Percentiles rank a stretch among this genome's conserved stretches.
Evolutionary conservation across 64 coral and sea anemone species (phyloP).

Genomic region (Montipora capricornis): DNA sequence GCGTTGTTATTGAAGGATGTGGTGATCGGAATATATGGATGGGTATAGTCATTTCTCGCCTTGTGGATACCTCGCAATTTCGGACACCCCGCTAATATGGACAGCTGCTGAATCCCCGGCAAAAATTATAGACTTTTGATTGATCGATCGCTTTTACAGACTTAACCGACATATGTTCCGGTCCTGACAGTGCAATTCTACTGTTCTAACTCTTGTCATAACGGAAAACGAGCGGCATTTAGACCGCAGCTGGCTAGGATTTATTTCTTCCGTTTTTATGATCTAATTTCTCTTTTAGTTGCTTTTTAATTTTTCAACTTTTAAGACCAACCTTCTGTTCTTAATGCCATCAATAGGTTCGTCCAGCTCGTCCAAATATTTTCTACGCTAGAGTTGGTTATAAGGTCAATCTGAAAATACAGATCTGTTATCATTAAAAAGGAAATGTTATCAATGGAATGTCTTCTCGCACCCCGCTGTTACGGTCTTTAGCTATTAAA

Average conservation of each 20-base stretch:
- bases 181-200: not conserved
- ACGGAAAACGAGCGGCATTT: not conserved
- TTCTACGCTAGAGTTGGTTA: not conserved
- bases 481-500: too few species aligned
- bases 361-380: too few species aligned
- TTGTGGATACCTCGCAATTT: not conserved
- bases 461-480: not conserved
- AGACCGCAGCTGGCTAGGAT: not conserved
- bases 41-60: not conserved
- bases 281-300: not conserved
- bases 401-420: not conserved
- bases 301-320: not conserved
- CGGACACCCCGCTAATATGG: not conserved
- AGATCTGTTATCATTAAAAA: not conserved
- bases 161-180: not conserved
- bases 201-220: not conserved
- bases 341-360: not conserved
- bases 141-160: constrained; percentile 4
- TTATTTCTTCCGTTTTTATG: not conserved
- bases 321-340: not conserved
- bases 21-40: not conserved
- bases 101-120: constrained; percentile 2
- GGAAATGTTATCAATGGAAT: not conserved
- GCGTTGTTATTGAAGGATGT: not conserved
- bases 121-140: not conserved